Conservation (phyloP, 2,113 vertebrate species). For the Amia ocellicauda region DNA sequence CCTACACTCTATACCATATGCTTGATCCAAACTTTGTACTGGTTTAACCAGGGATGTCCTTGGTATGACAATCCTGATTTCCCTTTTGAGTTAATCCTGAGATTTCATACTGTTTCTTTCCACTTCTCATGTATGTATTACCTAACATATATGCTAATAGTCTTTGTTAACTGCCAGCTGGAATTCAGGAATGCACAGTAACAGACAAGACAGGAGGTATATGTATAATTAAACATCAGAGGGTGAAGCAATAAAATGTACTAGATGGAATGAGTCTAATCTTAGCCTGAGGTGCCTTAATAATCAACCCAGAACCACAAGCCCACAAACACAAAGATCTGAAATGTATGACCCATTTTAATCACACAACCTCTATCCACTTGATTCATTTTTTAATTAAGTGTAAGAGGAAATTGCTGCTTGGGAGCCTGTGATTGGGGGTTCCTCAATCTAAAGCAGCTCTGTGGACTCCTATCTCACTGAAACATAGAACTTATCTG, state of each 20-base stretch:
- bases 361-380: constrained; percentile 55
- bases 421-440: constrained; percentile 27
- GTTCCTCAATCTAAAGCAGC: constrained; percentile 48
- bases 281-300: constrained; percentile 40
- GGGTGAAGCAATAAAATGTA: constrained; percentile 30
- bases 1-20: too few relatives aligned
- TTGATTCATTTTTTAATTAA: constrained; percentile 67
- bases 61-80: too few relatives aligned
- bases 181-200: constrained; percentile 28
- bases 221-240: constrained; percentile 47
- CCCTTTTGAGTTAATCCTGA: too few relatives aligned
- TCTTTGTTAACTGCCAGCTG: constrained; percentile 32
- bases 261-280: constrained; percentile 41
- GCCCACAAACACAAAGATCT: constrained; percentile 40
- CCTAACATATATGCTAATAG: constrained; percentile 47
- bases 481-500: constrained; percentile 61
- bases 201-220: constrained; percentile 38
- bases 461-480: constrained; percentile 47
- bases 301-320: constrained; percentile 35
- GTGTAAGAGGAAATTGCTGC: constrained; percentile 37
- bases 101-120: constrained; percentile 41
- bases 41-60: too few relatives aligned
- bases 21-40: too few relatives aligned
- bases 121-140: constrained; percentile 24
- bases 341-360: constrained; percentile 54